Evolutionary conservation across 2,888 invertebrate species (phyloP), one percentile per base, ranked within the genome.

Genomic region (Pteria penguin): DNA sequence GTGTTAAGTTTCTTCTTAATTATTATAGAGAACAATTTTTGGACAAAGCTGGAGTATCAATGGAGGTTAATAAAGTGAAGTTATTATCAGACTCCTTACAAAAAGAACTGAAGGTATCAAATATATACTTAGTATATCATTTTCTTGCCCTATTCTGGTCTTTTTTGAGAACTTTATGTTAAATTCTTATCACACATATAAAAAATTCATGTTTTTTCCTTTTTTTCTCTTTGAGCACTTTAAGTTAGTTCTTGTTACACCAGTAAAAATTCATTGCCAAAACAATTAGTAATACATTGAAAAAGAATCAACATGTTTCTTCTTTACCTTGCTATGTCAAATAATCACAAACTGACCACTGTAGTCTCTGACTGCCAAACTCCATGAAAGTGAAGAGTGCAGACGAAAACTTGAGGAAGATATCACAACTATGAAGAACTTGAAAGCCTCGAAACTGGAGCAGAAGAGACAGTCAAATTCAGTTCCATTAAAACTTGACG

Each of bases 31-130:
- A 45, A 8, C 45, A 45, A 0, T 14, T 45, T 8, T 18, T 63
- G 8, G 24, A 24, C 33, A 24, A 24, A 5, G 33, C 31, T 33
- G 36, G 33, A 33, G 24, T 32, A 24, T 36, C 63, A 22, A 33
- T n/a, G 4, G 72, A 81, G 60, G 79, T 81, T 5, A 60, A 62
- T 18, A 69, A 75, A 60, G 70, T 81, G 26, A 69, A 74, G 45
- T 66, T 66, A 31, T 45, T 82, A 45, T 70, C 81, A n/a, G 71
- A 67, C 3, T 77, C 57, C 55, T 62, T 82, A 36, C 76, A 81
- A 33, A 55, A 67, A 33, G 72, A 77, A 22, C 69, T 82, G n/a
- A 66, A 76, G 81, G 82, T 82, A 52, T n/a, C n/a, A n/a, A 45
- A 45, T 45, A 45, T 45, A 14, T 45, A 45, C 18, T 45, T 45